Percentiles rank a stretch among this genome's conserved stretches.
phyloP scores from a whole-genome alignment of 2,797 vertebrate species.

The Myotis daubentonii region DNA sequence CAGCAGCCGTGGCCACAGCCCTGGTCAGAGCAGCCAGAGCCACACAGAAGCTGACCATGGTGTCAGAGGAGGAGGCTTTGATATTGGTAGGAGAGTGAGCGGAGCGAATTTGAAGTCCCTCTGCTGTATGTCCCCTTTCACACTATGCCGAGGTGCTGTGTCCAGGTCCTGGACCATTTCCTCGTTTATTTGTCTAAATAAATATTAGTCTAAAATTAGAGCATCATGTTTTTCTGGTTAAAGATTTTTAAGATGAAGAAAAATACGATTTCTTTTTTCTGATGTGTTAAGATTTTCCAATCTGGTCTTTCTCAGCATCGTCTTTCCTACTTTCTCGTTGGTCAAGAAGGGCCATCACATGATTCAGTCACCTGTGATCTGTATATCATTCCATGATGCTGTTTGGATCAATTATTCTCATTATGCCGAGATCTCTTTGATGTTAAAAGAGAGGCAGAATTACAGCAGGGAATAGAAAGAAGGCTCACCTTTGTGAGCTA shows the following conservation, averaged over 20 bases:
- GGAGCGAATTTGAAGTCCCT: neutral
- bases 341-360: neutral
- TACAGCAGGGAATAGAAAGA: neutral
- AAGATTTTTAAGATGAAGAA: neutral
- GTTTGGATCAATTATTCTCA: neutral
- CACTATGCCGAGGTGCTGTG: neutral
- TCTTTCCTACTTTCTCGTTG: neutral
- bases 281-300: neutral
- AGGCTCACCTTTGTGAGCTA: neutral
- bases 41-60: constrained; percentile 31
- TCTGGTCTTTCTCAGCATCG: neutral
- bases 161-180: neutral
- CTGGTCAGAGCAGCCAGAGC: neutral
- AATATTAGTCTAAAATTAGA: constrained; percentile 3
- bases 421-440: constrained; percentile 16
- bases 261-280: neutral
- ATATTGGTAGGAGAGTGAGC: neutral
- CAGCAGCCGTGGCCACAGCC: neutral
- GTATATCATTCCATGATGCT: neutral
- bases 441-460: constrained; percentile 29
- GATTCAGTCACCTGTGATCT: neutral
- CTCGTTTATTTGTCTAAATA: neutral
- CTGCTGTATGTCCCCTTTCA: neutral
- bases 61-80: neutral
- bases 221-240: neutral